These are phyloP conservation scores for Protonemura montana DNA, from an alignment of 2,888 invertebrate species.

Conservation along the genomic window DNA sequence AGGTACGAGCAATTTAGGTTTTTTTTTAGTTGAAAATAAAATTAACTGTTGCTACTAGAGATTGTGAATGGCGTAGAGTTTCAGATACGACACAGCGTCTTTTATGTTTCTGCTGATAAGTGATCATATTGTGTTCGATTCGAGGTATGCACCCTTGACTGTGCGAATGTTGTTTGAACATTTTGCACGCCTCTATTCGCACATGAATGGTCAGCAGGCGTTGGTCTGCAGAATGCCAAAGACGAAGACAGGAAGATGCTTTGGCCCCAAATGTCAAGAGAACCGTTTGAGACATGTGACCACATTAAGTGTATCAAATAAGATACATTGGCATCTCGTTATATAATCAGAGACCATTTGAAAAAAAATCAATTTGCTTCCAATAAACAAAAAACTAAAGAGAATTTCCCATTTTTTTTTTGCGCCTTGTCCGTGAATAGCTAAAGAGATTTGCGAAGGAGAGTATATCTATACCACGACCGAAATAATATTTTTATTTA, in stretches of 20 bases:
- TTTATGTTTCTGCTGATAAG: not conserved
- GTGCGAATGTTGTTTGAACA: too few relatives aligned
- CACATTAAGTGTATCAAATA: constrained; percentile 16
- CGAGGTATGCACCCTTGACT: not conserved
- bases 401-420: not conserved
- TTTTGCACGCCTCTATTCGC: too few relatives aligned
- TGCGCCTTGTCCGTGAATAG: not conserved
- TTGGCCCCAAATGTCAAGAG: not conserved
- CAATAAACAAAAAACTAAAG: constrained; percentile 9
- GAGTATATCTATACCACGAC: not conserved
- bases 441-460: not conserved
- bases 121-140: not conserved
- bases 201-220: too few relatives aligned
- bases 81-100: not conserved
- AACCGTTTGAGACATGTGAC: not conserved
- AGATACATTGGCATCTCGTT: constrained; percentile 20
- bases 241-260: not conserved
- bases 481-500: not conserved
- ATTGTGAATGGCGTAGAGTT: not conserved
- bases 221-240: too few relatives aligned
- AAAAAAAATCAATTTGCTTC: constrained; percentile 38
- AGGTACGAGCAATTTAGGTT: not conserved
- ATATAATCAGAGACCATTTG: constrained; percentile 12
- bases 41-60: not conserved
- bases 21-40: not conserved